Percentiles rank a stretch among this genome's conserved stretches.
Conservation (phyloP, 2,797 vertebrate genomes). For the Sebastes miniatus region DNA sequence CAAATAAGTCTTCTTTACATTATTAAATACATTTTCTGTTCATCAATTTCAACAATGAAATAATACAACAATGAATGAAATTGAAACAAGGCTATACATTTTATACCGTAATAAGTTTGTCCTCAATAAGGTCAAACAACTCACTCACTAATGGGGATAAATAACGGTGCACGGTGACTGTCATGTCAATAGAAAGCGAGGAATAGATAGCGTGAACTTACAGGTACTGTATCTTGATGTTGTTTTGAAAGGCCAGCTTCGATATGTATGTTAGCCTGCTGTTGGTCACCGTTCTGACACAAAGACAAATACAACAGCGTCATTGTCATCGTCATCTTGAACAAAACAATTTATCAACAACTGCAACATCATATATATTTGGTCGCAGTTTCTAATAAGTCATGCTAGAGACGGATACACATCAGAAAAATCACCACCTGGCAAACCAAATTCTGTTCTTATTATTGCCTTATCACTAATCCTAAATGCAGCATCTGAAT, state of each 20-base stretch:
- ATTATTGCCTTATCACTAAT: neutral
- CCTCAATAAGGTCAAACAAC: neutral
- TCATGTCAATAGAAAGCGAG: conserved; percentile 13
- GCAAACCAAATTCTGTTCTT: neutral
- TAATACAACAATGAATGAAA: neutral
- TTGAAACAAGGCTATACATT: neutral
- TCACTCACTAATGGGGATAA: neutral
- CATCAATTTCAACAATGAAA: neutral
- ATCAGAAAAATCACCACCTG: neutral
- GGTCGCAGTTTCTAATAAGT: neutral
- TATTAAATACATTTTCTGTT: neutral
- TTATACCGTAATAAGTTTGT: neutral
- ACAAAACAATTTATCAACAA: neutral
- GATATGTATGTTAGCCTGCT: conserved; percentile 92
- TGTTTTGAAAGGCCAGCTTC: conserved; percentile 91
- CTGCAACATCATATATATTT: neutral
- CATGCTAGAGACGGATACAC: neutral
- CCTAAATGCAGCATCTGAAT: neutral
- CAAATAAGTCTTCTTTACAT: neutral
- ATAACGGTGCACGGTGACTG: neutral
- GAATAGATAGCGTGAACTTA: conserved; percentile 76
- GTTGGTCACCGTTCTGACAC: conserved; percentile 91
- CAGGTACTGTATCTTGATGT: conserved; percentile 92
- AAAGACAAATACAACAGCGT: conserved; percentile 40
- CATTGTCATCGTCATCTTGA: neutral